These are phyloP conservation scores for Elanus axillaris DNA, from an alignment of 2,113 vertebrate species.

Conservation along the genomic window DNA sequence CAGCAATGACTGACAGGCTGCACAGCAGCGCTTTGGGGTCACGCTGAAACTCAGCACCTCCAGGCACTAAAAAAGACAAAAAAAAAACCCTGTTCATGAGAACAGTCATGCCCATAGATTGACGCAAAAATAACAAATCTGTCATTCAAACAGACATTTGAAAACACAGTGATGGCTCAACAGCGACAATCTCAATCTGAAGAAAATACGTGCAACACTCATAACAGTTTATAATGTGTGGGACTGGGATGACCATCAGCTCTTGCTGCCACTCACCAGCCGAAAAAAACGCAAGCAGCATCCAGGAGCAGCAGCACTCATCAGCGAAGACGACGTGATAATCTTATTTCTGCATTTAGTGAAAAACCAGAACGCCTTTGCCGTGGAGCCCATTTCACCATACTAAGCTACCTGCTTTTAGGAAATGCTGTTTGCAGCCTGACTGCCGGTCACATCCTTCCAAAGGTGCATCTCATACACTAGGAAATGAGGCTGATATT, in stretches of 20 bases:
- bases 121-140: constrained; percentile 32
- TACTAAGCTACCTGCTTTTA: neutral
- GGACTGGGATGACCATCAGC: neutral
- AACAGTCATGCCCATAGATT: neutral
- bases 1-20: neutral
- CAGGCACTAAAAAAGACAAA: neutral
- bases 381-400: neutral
- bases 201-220: neutral
- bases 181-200: neutral
- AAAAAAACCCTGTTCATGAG: neutral
- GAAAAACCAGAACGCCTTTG: neutral
- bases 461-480: rapidly evolving
- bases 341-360: neutral
- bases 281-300: neutral
- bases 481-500: neutral
- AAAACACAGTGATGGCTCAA: neutral
- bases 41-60: neutral
- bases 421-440: neutral
- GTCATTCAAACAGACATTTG: neutral
- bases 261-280: neutral
- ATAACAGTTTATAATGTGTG: neutral
- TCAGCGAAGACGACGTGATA: rapidly evolving
- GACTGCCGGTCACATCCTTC: neutral
- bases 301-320: rapidly evolving
- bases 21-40: neutral